Conservation (phyloP, 2,797 vertebrate genomes). For the Clarias laeviceps region DNA sequence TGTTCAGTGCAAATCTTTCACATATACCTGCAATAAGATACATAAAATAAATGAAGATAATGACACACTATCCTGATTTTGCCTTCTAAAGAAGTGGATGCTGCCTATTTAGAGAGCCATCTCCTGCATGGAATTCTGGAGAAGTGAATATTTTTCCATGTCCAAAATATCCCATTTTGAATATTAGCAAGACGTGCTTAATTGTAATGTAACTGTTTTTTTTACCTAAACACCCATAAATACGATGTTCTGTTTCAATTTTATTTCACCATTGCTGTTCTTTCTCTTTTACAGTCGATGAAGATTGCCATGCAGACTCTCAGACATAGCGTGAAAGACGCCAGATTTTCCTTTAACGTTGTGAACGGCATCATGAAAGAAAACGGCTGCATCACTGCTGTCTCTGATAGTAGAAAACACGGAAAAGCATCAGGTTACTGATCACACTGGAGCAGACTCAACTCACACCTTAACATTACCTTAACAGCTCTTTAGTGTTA, state of each 20-base stretch:
- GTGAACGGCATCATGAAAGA: slow-evolving; percentile 74
- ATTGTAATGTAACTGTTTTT: not conserved
- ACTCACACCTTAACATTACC: not conserved
- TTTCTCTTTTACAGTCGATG: slow-evolving; percentile 61
- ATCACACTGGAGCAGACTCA: slow-evolving; percentile 38
- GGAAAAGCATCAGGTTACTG: slow-evolving; percentile 73
- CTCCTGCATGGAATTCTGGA: not conserved
- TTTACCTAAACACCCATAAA: not conserved
- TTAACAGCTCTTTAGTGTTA: not conserved
- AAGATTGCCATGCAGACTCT: slow-evolving; percentile 53
- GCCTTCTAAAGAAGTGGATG: not conserved
- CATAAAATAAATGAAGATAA: not conserved
- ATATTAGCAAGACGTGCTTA: not conserved
- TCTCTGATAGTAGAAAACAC: slow-evolving; percentile 72
- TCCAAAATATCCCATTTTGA: not conserved
- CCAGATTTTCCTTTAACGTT: slow-evolving; percentile 62
- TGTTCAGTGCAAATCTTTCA: not conserved
- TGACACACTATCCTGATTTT: not conserved
- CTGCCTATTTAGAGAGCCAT: not conserved
- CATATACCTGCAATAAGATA: not conserved
- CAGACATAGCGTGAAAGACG: slow-evolving; percentile 56
- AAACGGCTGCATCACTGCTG: slow-evolving; percentile 68
- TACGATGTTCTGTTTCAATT: not conserved
- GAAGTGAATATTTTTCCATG: not conserved
- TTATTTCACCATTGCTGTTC: not conserved